A percentile compares a stretch with the other conserved stretches of the same genome.
Evolutionary conservation across 2,113 vertebrate genomes (phyloP).

Genomic region (Lagenorhynchus albirostris): DNA sequence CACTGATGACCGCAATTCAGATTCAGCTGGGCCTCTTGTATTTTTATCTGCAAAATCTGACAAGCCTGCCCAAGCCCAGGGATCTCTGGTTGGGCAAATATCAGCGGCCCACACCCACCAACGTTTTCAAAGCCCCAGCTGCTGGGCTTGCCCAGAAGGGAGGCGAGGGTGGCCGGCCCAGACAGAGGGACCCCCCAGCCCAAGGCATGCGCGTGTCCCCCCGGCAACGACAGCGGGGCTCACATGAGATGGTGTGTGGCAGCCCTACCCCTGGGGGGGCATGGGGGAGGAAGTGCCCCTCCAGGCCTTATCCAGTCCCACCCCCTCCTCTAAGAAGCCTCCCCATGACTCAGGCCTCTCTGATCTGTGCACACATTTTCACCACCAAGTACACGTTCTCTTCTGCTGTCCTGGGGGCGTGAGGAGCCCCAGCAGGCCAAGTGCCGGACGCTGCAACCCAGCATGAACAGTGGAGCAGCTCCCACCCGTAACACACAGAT

Average conservation of each 20-base stretch:
- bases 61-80: background rate
- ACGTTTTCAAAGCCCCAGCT: background rate
- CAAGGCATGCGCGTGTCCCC: background rate
- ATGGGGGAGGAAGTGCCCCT: background rate
- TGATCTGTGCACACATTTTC: background rate
- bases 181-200: background rate
- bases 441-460: too few species aligned
- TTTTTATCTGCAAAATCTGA: background rate
- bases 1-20: background rate
- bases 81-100: background rate
- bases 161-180: background rate
- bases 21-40: background rate
- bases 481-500: background rate
- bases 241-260: background rate
- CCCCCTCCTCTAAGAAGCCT: background rate
- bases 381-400: background rate
- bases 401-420: background rate
- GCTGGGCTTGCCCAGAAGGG: background rate
- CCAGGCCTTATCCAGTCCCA: background rate
- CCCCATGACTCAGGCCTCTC: background rate
- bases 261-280: background rate
- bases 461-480: too few species aligned
- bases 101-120: background rate
- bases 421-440: background rate
- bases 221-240: background rate